phyloP scores from a whole-genome alignment of 2,888 invertebrate genomes.

The Watsonalla cultraria region DNA sequence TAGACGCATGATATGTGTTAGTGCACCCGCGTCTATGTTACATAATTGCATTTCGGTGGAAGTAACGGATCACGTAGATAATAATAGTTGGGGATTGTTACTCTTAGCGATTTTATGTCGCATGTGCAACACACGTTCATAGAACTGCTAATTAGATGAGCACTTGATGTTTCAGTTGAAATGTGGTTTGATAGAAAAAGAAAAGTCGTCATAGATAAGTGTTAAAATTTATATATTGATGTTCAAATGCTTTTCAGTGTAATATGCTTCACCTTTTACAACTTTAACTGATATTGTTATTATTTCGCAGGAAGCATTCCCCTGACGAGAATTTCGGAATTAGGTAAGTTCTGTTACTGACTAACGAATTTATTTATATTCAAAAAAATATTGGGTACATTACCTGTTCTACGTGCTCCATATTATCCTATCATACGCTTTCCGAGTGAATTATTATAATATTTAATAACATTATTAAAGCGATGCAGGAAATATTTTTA shows the following conservation, averaged over 20 bases:
- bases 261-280: background rate
- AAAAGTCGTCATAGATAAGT: background rate
- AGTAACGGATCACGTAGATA: slow-evolving; percentile 3
- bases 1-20: slow-evolving; percentile 46
- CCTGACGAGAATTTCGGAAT: slow-evolving; percentile 78
- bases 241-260: background rate
- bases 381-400: background rate
- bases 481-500: too few relatives aligned
- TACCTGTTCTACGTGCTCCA: background rate
- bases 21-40: slow-evolving; percentile 37
- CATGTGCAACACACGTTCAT: slow-evolving; percentile 22
- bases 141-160: slow-evolving; percentile 10
- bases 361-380: background rate
- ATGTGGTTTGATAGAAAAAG: background rate
- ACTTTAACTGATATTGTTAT: slow-evolving; percentile 8
- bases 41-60: slow-evolving; percentile 5
- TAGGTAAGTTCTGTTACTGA: slow-evolving; percentile 52
- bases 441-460: too few relatives aligned
- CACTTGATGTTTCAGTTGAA: background rate
- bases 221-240: background rate
- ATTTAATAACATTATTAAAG: too few relatives aligned
- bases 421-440: too few relatives aligned
- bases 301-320: slow-evolving; percentile 74
- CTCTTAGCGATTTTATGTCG: slow-evolving; percentile 16
- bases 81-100: slow-evolving; percentile 9